A percentile compares a stretch with the other conserved stretches of the same genome.
These are phyloP conservation scores for Xenopus tropicalis DNA, from an alignment of 2,113 vertebrate genomes.

Conservation along the genomic window UCB_Xtro_10.0 CM004447.2:36937001-36937500, in stretches of 20 bases:
- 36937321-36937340: conserved; percentile 98
- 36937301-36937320: conserved; percentile 96
- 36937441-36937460: not conserved
- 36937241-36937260: conserved; percentile 97
- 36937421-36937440: not conserved
- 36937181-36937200: not conserved
- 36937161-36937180: too few species aligned
- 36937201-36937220: not conserved
- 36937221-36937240: conserved; percentile 69
- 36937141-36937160: too few species aligned
- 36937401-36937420: conserved; percentile 46
- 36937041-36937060: conserved; percentile 88
- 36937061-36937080: conserved; percentile 98
- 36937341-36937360: conserved; percentile 64
- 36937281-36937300: conserved; percentile 95
- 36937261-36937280: conserved; percentile 98
- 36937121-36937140: too few species aligned
- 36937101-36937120: conserved; percentile 74
- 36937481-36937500: conserved; percentile 6
- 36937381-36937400: conserved; percentile 61
- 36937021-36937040: conserved; percentile 64
- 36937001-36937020: conserved; percentile 87
- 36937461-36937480: not conserved
- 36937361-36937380: conserved; percentile 58
- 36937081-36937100: conserved; percentile 92